These are phyloP conservation scores for Glareola pratincola DNA, from an alignment of 2,113 vertebrate genomes.

Conservation along the genomic window DNA sequence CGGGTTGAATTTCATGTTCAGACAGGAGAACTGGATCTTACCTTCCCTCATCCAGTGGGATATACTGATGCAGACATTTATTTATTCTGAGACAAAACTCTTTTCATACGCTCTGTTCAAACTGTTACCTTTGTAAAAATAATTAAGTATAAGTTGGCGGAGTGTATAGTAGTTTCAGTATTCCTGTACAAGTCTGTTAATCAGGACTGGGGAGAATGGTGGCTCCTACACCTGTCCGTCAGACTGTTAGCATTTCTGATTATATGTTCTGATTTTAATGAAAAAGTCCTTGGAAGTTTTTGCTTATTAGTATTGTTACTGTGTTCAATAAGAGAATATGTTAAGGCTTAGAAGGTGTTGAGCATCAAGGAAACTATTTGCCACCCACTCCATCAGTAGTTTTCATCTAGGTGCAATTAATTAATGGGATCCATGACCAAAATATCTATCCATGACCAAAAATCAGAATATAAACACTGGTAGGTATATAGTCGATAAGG, in stretches of 20 bases:
- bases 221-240: not conserved
- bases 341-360: not conserved
- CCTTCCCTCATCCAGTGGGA: not conserved
- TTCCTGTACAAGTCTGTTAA: not conserved
- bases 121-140: not conserved
- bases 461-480: fast-evolving
- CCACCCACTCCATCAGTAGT: not conserved
- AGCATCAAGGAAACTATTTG: not conserved
- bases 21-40: not conserved
- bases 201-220: not conserved
- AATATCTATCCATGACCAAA: not conserved
- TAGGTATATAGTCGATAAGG: not conserved
- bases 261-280: not conserved
- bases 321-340: not conserved
- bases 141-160: not conserved
- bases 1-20: not conserved
- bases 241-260: not conserved
- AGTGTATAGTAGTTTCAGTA: not conserved
- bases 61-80: not conserved
- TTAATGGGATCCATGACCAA: not conserved
- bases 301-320: not conserved
- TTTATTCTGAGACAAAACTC: not conserved
- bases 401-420: not conserved
- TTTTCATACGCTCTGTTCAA: not conserved
- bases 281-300: not conserved